Base-by-base conservation (phyloP, 2,113 vertebrate genomes). In the Falcunculus frontatus region DNA sequence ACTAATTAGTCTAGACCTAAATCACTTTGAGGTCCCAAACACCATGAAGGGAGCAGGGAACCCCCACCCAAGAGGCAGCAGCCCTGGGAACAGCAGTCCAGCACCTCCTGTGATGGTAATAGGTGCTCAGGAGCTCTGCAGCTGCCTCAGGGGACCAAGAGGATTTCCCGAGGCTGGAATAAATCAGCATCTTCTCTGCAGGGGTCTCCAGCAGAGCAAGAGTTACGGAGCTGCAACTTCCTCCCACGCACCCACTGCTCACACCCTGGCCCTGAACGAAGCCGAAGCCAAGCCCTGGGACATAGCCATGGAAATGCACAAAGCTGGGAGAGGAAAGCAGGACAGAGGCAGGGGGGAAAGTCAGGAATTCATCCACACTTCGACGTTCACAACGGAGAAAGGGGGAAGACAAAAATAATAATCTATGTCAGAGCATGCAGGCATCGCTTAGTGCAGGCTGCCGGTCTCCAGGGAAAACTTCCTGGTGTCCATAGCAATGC, bases 401-500 rank as follows among this genome's bases (percentile, higher is more conserved):
- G 13, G 2, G 10, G 6, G 6, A 8, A 25, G 6, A 10, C 19
- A 41, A 63, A 39, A 64, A 55, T 41, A 57, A 87, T 11, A 63
- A 89, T 80, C 67, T 30, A 7, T 76, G 68, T 85, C 39, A 62
- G 72, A 94, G 91, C 81, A 89, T 9, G 49, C 89, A 86, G 46
- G 65, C 76, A 96, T 94, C 62, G 33, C 87, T 96, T 76, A 44
- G 96, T 81, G 80, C 8, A 0, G 75, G 90, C 69, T 94, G 62
- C 70, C 89, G 82, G 94, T 97, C 96, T 93, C 96, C 65, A 91
- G 67, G 93, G 95, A 63, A 95, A 97, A 72, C 93, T 94, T 97
- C 96, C 77, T 32, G 83, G 97, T 97, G 96, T 33, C 97, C 96
- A 96, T 96, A 96, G 97, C 96, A 97, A 96, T 95, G 53, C 70